Evolutionary conservation across 1,140 invertebrate species (phyloP), one percentile per base, ranked within the genome.

Genomic region (Centruroides sculpturatus): DNA sequence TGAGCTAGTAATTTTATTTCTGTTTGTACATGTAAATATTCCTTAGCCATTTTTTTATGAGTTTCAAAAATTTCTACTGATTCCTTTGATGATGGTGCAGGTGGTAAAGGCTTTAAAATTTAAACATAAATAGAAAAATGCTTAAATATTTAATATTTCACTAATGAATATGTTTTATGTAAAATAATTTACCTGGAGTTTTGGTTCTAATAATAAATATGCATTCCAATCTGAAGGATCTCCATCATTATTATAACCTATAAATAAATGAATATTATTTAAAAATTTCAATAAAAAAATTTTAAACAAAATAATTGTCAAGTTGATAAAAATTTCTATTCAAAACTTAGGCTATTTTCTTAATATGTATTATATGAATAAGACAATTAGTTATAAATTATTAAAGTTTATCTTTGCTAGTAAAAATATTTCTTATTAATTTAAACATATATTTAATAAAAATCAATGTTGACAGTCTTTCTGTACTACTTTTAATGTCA

Each of bases 1-100:
- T 64, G 55, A 7, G 34, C 55, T 41, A 63, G 50, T 13, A 58
- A 35, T 11, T 61, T 34, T 47, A 58, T 61, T 60, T 61, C 61
- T 56, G 48, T 58, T 59, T 53, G 60, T 35, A 62, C 66, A 66
- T 48, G 49, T 34, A 64, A 49, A n/a, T 62, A 59, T 54, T 66
- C 62, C 11, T 57, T 23, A 4, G 63, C 55, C 64, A 91, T 79
- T 70, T 83, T 79, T 67, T 87, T 87, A 71, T 93, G 89, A 66
- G 90, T 85, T 59, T 91, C 81, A 74, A 87, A 93, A 60, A 93
- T 87, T 59, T 82, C 74, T 68, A 85, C 79, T 47, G 89, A 92
- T 71, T 86, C 81, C 35, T 41, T 41, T 8, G 83, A 78, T 72
- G 85, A 85, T 59, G 82, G 78, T 73, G 89, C 85, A 7, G 90